Evolutionary conservation across 2,113 vertebrate species (phyloP).

Genomic region (Australoheros scitulus): DNA sequence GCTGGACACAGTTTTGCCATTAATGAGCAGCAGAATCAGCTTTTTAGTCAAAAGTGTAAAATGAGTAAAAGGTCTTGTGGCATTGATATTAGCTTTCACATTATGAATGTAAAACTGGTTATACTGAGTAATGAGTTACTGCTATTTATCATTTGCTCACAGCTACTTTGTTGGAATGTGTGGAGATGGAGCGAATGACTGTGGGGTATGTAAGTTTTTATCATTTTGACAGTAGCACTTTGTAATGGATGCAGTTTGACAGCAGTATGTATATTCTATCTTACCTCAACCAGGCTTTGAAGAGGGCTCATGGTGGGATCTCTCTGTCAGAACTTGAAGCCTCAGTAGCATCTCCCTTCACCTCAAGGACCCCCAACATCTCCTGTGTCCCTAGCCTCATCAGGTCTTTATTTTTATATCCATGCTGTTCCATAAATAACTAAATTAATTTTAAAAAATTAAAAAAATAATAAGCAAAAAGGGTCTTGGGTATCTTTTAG

Average conservation of each 20-base stretch:
- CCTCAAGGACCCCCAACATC: conserved; percentile 94
- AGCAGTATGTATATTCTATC: conserved; percentile 53
- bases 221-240: background rate
- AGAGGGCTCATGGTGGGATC: conserved; percentile 94
- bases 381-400: conserved; percentile 97
- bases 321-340: conserved; percentile 97
- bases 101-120: background rate
- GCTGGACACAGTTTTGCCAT: background rate
- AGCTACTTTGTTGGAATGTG: conserved; percentile 99
- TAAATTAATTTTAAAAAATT: too few relatives aligned
- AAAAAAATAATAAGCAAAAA: background rate
- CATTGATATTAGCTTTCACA: background rate
- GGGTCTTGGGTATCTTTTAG: background rate
- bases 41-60: background rate
- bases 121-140: background rate
- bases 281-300: conserved; percentile 84
- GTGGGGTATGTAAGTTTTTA: conserved; percentile 86
- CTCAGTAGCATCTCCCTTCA: conserved; percentile 97
- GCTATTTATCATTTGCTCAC: conserved; percentile 41
- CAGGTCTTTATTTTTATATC: conserved; percentile 77
- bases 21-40: background rate
- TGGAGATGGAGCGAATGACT: conserved; percentile 97
- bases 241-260: background rate
- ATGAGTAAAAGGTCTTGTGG: background rate
- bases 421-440: background rate